Percentiles rank a stretch among this genome's conserved stretches.
Evolutionary conservation across 2,113 vertebrate genomes (phyloP).

Genomic region (Mesembrinibis cayennensis): DNA sequence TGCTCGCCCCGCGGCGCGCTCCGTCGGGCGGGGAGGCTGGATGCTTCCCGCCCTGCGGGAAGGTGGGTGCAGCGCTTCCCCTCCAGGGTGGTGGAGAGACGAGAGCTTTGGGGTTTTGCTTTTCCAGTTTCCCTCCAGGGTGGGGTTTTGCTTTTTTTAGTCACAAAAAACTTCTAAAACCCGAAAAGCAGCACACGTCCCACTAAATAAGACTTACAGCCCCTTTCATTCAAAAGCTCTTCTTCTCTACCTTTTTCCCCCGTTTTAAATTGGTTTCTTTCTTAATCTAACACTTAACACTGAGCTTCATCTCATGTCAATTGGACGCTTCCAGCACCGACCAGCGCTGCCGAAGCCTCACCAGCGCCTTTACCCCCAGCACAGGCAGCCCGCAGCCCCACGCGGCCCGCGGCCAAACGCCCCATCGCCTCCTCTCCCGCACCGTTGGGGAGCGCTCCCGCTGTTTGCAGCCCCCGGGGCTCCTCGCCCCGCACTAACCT

Average conservation of each 20-base stretch:
- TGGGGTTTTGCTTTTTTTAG: no score
- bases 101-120: no score
- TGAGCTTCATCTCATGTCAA: background rate
- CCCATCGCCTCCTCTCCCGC: background rate
- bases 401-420: rapidly evolving
- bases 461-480: background rate
- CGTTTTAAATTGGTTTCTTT: background rate
- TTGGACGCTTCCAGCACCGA: background rate
- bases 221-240: background rate
- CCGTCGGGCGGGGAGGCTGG: background rate
- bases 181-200: background rate
- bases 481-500: background rate
- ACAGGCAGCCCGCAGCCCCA: background rate
- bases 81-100: background rate
- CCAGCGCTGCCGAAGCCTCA: rapidly evolving
- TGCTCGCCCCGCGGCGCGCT: background rate
- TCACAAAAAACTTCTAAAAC: background rate
- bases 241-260: background rate
- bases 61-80: background rate
- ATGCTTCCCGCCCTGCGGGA: background rate
- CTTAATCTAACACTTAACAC: background rate
- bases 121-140: background rate
- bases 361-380: rapidly evolving
- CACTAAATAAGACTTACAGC: background rate
- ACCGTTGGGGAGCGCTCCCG: background rate